Conservation (phyloP, 2,888 invertebrate genomes). For the Seira musarum region DNA sequence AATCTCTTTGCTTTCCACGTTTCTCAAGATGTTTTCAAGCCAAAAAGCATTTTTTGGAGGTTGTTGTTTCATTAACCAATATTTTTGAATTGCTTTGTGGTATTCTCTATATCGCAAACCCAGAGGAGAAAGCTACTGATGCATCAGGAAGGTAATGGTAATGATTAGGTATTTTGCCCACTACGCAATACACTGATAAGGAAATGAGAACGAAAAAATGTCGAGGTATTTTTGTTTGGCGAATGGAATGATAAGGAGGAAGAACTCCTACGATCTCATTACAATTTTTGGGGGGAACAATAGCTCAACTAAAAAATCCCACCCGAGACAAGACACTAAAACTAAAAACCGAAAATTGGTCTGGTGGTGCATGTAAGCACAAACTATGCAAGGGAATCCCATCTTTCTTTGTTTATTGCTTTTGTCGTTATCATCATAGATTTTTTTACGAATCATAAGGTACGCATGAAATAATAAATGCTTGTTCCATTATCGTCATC, state of each 20-base stretch:
- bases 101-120: no score
- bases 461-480: no score
- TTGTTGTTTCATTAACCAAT: slow-evolving; percentile 30
- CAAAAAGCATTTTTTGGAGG: slow-evolving; percentile 48
- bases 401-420: no score
- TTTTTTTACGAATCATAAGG: no score
- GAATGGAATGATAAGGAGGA: slow-evolving; percentile 63
- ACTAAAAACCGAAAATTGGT: slow-evolving; percentile 59
- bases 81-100: no score
- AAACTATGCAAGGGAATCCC: slow-evolving; percentile 43
- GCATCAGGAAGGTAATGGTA: slow-evolving; percentile 44
- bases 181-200: slow-evolving; percentile 6
- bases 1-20: slow-evolving; percentile 38
- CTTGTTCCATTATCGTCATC: no score
- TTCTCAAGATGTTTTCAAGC: slow-evolving; percentile 23
- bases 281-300: slow-evolving; percentile 64
- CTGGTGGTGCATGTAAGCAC: slow-evolving; percentile 54
- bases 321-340: slow-evolving; percentile 59
- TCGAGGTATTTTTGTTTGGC: slow-evolving; percentile 59
- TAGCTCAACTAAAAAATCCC: slow-evolving; percentile 65
- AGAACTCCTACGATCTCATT: slow-evolving; percentile 68
- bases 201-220: slow-evolving; percentile 24
- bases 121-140: no score
- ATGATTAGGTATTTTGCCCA: slow-evolving; percentile 31
- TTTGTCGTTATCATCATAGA: no score